Base-by-base conservation (phyloP, 2,113 vertebrate genomes). In the Psilopogon haemacephalus region DNA sequence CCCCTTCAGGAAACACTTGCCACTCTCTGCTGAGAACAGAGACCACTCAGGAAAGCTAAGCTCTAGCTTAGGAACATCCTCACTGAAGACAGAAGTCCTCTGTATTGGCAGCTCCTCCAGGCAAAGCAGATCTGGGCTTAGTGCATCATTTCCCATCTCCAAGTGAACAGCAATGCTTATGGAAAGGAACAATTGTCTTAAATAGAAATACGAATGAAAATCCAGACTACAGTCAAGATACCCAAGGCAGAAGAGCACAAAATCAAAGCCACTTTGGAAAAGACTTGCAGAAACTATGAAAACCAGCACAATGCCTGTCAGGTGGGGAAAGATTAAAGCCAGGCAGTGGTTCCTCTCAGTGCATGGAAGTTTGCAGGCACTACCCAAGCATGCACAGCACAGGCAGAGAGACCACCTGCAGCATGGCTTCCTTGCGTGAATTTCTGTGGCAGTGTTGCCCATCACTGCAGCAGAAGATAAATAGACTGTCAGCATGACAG, bases 401-500 rank as follows among this genome's bases (percentile, higher is more conserved):
- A 94, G 60, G 42, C 56, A 65, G 79, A 89, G 52, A 93, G 35
- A 46, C 23, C 78, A 81, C 82, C 59, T 75, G 75, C 71, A 84
- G 32, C 42, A 56, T 63, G 64, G 79, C 55, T 89, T 89, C 55
- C 44, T 42, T 30, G 56, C 59, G 77, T 67, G 15, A 11, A 65
- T 85, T 68, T 94, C 86, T 4, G n/a, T 76, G 76, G 75, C 33
- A 84, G 68, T 26, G 80, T 77, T 94, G 60, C 75, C 72, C 85
- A 89, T 86, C 82, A 73, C 58, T 89, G 50, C 50, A 73, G 50
- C 37, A 60, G 75, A 94, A 95, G 92, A 96, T 80, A 95, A 93
- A 95, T 69, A 93, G 87, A 88, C 88, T 94, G 88, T 81, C 85
- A 95, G 23, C 64, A 37, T 85, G 85, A 95, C 94, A 91, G 85